Evolutionary conservation across 2,113 vertebrate species (phyloP).

Genomic region (Labrus mixtus): DNA sequence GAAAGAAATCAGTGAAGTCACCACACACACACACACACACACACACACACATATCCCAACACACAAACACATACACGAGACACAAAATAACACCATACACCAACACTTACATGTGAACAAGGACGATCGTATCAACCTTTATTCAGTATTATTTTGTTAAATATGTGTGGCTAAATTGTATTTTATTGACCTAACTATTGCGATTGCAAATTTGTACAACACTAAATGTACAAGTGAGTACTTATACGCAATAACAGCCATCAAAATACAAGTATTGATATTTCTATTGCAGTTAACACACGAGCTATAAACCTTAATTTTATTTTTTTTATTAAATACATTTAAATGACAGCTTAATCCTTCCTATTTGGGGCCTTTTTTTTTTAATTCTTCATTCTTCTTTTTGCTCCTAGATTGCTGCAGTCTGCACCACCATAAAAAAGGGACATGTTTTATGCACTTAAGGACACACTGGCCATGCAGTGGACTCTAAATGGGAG

Average conservation of each 20-base stretch:
- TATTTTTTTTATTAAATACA: background rate
- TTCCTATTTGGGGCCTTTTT: background rate
- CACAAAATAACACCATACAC: background rate
- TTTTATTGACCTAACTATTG: background rate
- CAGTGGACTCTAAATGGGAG: conserved; percentile 52
- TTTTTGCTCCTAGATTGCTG: conserved; percentile 50
- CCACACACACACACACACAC: conserved; percentile 37
- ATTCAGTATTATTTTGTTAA: background rate
- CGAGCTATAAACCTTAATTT: background rate
- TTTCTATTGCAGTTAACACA: background rate
- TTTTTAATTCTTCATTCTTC: conserved; percentile 22
- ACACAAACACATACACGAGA: background rate
- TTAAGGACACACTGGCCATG: conserved; percentile 70
- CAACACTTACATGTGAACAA: conserved; percentile 6
- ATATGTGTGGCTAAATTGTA: background rate
- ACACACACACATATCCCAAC: conserved; percentile 7
- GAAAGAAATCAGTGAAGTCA: conserved; percentile 44
- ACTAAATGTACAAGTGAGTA: background rate
- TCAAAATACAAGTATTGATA: background rate
- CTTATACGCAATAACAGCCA: background rate
- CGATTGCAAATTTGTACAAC: background rate
- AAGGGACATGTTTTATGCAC: conserved; percentile 83
- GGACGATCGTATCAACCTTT: background rate
- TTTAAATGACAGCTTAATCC: background rate
- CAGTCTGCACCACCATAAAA: conserved; percentile 37